A percentile compares a stretch with the other conserved stretches of the same genome.
phyloP scores from a whole-genome alignment of 2,113 vertebrate genomes.

The Oplegnathus fasciatus region DNA sequence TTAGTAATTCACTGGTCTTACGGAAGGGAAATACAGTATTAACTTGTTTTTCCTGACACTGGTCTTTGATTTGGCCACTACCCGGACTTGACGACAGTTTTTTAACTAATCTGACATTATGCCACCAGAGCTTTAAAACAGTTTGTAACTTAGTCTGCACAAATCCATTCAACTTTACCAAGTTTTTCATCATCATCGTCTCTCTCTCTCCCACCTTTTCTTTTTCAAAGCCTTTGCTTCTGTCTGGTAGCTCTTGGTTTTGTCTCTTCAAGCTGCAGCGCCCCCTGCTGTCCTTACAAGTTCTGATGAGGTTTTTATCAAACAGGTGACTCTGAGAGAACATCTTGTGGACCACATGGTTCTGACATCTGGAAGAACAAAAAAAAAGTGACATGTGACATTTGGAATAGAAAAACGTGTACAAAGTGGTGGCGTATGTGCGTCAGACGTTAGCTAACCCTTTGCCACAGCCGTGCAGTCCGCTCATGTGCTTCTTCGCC shows the following conservation, averaged over 20 bases:
- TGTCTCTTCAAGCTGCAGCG: conserved; percentile 9
- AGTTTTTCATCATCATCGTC: neutral
- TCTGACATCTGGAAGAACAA: conserved; percentile 71
- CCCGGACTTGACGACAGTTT: neutral
- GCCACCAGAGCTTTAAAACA: too few relatives aligned
- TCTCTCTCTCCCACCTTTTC: conserved; percentile 48
- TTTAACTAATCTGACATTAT: neutral
- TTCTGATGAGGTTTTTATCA: conserved; percentile 1
- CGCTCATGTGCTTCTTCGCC: conserved; percentile 67
- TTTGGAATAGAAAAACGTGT: neutral
- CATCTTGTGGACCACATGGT: conserved; percentile 35
- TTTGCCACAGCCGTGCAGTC: conserved; percentile 65
- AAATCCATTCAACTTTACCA: neutral
- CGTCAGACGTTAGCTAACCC: conserved; percentile 64
- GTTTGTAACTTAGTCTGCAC: neutral
- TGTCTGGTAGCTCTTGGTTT: conserved; percentile 18
- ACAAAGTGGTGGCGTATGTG: neutral
- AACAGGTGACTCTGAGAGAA: conserved; percentile 31
- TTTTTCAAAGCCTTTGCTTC: conserved; percentile 12
- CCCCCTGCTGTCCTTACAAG: conserved; percentile 24
- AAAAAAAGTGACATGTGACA: neutral
- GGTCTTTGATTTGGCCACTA: too few relatives aligned
- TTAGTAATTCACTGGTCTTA: neutral
- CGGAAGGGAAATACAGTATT: too few relatives aligned
- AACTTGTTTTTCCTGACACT: neutral